A percentile compares a stretch with the other conserved stretches of the same genome.
Evolutionary conservation across 1,140 invertebrate genomes (phyloP).

Genomic region (Camponotus vicinus): DNA sequence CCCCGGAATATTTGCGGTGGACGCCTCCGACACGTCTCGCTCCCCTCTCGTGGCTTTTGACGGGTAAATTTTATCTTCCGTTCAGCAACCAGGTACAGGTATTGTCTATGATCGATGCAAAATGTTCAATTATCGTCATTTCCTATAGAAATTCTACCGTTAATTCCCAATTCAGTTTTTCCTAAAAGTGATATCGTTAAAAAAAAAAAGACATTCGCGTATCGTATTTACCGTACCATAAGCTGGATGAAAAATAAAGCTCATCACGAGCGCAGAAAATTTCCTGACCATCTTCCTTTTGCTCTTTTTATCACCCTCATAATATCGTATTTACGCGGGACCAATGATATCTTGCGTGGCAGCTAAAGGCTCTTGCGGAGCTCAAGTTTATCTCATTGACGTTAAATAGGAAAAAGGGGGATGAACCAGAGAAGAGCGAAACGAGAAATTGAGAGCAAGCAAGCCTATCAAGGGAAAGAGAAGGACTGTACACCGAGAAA

Average conservation of each 20-base stretch:
- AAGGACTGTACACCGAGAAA: constrained; percentile 26
- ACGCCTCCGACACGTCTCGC: background rate
- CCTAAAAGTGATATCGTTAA: background rate
- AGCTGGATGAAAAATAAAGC: background rate
- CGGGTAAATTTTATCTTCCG: background rate
- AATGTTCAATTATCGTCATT: background rate
- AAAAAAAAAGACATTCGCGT: background rate
- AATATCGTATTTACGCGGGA: constrained; percentile 46
- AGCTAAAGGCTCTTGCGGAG: background rate
- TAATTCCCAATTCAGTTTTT: background rate
- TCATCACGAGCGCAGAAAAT: constrained; percentile 5
- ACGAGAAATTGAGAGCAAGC: background rate
- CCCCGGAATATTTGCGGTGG: background rate
- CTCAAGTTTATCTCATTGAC: constrained; percentile 51
- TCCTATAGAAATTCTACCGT: too few species aligned
- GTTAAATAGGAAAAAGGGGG: constrained; percentile 46
- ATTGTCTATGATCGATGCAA: background rate
- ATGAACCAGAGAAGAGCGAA: background rate
- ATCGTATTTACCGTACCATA: background rate
- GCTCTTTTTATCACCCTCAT: constrained; percentile 13
- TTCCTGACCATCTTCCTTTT: constrained; percentile 31
- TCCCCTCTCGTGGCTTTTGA: background rate
- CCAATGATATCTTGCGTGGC: constrained; percentile 47
- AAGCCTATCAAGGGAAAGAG: background rate
- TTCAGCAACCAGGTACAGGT: background rate